Percentiles rank a stretch among this genome's conserved stretches.
Conservation (phyloP, 2,888 invertebrate genomes). For the Agrotis exclamationis region DNA sequence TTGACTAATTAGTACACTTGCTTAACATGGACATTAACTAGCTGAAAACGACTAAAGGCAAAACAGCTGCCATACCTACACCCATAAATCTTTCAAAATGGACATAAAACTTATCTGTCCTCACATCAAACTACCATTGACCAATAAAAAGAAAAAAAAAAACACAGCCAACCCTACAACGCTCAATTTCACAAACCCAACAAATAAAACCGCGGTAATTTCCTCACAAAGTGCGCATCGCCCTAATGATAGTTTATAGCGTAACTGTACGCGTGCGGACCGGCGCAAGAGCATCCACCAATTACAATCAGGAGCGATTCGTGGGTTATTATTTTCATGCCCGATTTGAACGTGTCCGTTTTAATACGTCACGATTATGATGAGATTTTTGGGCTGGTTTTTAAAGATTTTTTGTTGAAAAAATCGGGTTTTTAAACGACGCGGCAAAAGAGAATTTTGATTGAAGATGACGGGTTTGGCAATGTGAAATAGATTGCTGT, state of each 20-base stretch:
- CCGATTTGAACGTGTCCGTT: constrained; percentile 70
- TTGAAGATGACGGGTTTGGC: constrained; percentile 26
- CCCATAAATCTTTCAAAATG: constrained; percentile 6
- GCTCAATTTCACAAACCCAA: constrained; percentile 72
- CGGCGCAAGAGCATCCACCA: constrained; percentile 72
- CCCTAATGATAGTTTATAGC: constrained; percentile 76
- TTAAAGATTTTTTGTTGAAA: constrained; percentile 16
- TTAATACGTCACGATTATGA: constrained; percentile 65
- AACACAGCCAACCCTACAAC: constrained; percentile 58
- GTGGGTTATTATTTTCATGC: constrained; percentile 79
- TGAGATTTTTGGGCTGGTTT: constrained; percentile 41
- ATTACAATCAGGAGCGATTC: constrained; percentile 79
- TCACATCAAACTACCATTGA: neutral
- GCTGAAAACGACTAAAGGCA: neutral
- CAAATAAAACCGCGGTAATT: constrained; percentile 75
- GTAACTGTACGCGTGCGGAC: constrained; percentile 72
- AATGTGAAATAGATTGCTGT: constrained; percentile 32
- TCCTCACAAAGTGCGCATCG: constrained; percentile 70
- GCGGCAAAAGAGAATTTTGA: constrained; percentile 33
- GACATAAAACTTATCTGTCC: constrained; percentile 3
- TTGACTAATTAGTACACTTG: neutral
- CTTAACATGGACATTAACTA: neutral
- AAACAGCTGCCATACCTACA: neutral
- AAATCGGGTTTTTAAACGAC: constrained; percentile 32
- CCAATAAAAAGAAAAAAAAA: neutral